Evolutionary conservation across 2,797 vertebrate species (phyloP).

Genomic region (Mergus octosetaceus): DNA sequence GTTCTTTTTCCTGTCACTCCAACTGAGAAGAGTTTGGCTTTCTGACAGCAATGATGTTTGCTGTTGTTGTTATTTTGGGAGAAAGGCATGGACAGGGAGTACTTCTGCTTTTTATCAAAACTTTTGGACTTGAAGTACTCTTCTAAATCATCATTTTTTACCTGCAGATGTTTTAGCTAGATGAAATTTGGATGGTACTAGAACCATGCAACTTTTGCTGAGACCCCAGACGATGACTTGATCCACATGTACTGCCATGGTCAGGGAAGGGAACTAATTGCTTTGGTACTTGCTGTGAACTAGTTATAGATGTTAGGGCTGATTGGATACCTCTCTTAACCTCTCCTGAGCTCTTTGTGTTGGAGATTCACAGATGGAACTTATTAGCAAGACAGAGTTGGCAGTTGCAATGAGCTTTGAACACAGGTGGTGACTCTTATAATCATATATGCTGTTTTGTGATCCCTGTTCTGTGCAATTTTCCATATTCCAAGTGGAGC

Average conservation of each 20-base stretch:
- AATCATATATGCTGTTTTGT: not conserved
- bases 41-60: conserved; percentile 29
- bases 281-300: not conserved
- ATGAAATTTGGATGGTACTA: not conserved
- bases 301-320: not conserved
- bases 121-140: not conserved
- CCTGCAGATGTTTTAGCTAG: not conserved
- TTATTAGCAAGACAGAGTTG: not conserved
- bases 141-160: not conserved
- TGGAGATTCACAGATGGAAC: not conserved
- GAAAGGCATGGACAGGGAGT: not conserved
- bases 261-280: not conserved
- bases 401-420: not conserved
- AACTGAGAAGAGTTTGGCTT: conserved; percentile 34
- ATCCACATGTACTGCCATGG: not conserved
- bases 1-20: conserved; percentile 28
- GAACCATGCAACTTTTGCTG: not conserved
- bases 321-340: not conserved
- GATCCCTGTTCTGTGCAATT: not conserved
- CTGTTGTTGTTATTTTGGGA: not conserved
- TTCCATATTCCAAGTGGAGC: not conserved
- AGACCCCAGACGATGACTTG: not conserved
- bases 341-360: not conserved
- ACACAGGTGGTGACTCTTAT: not conserved
- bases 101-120: not conserved